Evolutionary conservation across 2,888 invertebrate genomes (phyloP).

Genomic region (Caradrina clavipalpis): DNA sequence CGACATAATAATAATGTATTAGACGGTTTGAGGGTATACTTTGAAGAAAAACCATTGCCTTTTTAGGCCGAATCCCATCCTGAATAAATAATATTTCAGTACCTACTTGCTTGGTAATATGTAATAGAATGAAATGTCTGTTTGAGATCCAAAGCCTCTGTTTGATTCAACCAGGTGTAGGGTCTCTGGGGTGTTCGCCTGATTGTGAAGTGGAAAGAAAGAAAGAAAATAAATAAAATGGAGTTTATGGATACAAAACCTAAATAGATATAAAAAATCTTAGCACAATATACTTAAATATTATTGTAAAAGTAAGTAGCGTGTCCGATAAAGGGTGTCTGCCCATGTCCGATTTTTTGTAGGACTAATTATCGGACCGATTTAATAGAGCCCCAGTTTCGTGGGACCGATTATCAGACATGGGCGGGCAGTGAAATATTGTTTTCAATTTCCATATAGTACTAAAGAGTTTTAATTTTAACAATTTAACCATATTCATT

Average conservation of each 20-base stretch:
- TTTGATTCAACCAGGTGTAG: background rate
- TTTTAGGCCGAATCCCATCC: background rate
- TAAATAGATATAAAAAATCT: background rate
- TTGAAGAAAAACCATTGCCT: background rate
- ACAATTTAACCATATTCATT: background rate
- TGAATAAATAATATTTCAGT: slow-evolving; percentile 14
- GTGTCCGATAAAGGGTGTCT: too few species aligned
- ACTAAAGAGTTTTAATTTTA: too few species aligned
- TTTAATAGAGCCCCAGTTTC: too few species aligned
- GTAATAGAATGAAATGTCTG: background rate
- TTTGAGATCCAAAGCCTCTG: background rate
- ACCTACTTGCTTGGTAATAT: background rate
- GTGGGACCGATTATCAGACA: too few species aligned
- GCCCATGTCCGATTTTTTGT: too few species aligned
- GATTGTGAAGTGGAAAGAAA: background rate
- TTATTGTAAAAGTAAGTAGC: too few species aligned
- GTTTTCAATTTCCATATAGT: too few species aligned
- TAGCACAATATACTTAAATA: background rate
- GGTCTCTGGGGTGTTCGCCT: background rate
- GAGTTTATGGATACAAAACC: background rate
- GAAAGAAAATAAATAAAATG: background rate
- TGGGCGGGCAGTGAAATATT: too few species aligned
- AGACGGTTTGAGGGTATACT: background rate
- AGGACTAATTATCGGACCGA: too few species aligned
- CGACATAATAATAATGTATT: slow-evolving; percentile 19